Evolutionary conservation across 1,140 invertebrate genomes (phyloP).

Genomic region (Eurytemora carolleeae): DNA sequence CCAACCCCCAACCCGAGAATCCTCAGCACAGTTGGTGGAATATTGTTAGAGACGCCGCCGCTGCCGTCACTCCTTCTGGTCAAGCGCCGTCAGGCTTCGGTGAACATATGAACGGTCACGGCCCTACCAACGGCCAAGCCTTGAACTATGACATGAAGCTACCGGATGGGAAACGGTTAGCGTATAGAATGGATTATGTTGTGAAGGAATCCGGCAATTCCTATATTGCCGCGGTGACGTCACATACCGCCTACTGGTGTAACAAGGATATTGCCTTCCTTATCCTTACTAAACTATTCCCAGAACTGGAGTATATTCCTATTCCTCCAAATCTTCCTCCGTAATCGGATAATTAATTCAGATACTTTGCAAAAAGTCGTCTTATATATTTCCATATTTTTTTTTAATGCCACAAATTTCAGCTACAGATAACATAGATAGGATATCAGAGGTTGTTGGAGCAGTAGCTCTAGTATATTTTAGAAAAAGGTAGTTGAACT

Average conservation of each 20-base stretch:
- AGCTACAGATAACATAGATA: no score
- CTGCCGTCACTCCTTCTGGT: neutral
- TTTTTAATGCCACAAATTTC: no score
- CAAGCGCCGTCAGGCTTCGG: neutral
- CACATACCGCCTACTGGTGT: conserved; percentile 49
- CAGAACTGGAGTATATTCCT: conserved; percentile 26
- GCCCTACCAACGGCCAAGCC: neutral
- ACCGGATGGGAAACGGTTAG: conserved; percentile 29
- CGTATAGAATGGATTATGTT: conserved; percentile 39
- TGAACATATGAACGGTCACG: conserved; percentile 1
- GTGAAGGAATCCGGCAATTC: conserved; percentile 36
- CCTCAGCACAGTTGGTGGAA: neutral
- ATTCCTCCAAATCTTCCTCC: neutral
- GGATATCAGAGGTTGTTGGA: no score
- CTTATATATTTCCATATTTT: no score
- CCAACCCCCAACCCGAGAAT: neutral
- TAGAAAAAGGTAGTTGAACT: no score
- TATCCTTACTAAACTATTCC: conserved; percentile 40
- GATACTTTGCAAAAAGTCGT: no score
- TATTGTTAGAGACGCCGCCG: conserved; percentile 5
- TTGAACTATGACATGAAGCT: conserved; percentile 5
- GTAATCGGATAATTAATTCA: no score
- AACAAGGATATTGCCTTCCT: conserved; percentile 47
- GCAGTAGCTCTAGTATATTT: no score
- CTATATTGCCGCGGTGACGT: conserved; percentile 43